A percentile compares a stretch with the other conserved stretches of the same genome.
These are phyloP conservation scores for Seladonia tumulorum DNA, from an alignment of 2,888 invertebrate genomes.

Conservation along the genomic window DNA sequence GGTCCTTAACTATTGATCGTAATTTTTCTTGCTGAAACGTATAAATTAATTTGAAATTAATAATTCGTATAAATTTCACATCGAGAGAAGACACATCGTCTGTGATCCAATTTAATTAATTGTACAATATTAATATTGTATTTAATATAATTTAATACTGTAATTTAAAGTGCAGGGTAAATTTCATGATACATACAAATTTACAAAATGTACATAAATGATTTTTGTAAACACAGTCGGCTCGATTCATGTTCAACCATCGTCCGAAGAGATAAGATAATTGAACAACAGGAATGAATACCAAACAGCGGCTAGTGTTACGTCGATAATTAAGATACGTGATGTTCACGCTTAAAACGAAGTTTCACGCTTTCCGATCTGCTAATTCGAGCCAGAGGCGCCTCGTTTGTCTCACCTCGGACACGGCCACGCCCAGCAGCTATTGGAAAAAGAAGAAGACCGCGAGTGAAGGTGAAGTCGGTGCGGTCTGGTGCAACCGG, in stretches of 20 bases:
- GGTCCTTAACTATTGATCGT: too few relatives aligned
- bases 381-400: neutral
- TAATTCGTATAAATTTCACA: too few relatives aligned
- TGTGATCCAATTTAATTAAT: too few relatives aligned
- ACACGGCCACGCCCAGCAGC: slow-evolving; percentile 31
- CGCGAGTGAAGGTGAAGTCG: slow-evolving; percentile 44
- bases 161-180: too few relatives aligned
- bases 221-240: neutral
- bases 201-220: neutral
- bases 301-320: neutral
- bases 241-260: neutral
- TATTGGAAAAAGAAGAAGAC: slow-evolving; percentile 33
- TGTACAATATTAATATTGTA: too few relatives aligned
- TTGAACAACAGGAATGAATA: neutral
- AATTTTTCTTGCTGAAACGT: too few relatives aligned
- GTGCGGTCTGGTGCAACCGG: slow-evolving; percentile 24
- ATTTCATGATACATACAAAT: neutral
- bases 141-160: too few relatives aligned
- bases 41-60: too few relatives aligned
- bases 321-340: neutral
- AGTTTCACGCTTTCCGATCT: neutral
- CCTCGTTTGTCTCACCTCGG: slow-evolving; percentile 25
- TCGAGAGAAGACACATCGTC: too few relatives aligned
- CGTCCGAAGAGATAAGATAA: neutral
- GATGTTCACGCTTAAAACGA: neutral